phyloP scores from a whole-genome alignment of 2,113 vertebrate species.

The Orycteropus afer region DNA sequence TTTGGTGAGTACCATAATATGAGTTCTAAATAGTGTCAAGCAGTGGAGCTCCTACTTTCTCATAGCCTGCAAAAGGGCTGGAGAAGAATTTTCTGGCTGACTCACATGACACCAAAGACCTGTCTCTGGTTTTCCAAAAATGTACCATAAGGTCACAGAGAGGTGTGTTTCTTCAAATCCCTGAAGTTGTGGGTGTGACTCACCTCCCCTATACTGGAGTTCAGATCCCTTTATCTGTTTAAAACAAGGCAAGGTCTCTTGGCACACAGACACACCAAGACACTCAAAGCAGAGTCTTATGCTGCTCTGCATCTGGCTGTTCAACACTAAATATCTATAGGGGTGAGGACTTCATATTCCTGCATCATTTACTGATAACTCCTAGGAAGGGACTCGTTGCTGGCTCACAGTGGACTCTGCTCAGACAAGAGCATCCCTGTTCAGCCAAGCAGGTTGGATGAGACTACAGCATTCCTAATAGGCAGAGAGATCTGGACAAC shows the following conservation, averaged over 20 bases:
- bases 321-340: not conserved
- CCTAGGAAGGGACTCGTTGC: not conserved
- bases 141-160: accelerated
- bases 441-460: not conserved
- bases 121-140: not conserved
- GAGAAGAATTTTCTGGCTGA: not conserved
- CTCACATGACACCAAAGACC: accelerated
- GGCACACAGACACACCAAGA: not conserved
- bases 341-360: not conserved
- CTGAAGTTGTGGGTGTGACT: not conserved
- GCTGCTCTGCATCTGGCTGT: not conserved
- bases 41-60: not conserved
- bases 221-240: not conserved
- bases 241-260: not conserved
- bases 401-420: too few species aligned
- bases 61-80: not conserved
- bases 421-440: not conserved
- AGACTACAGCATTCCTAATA: not conserved
- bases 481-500: not conserved
- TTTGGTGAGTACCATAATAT: not conserved
- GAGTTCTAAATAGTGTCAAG: not conserved
- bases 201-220: not conserved
- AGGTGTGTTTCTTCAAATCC: accelerated
- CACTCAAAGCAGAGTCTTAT: not conserved
- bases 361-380: not conserved